phyloP scores from a whole-genome alignment of 2,797 vertebrate species.

The Malacoraja senta region DNA sequence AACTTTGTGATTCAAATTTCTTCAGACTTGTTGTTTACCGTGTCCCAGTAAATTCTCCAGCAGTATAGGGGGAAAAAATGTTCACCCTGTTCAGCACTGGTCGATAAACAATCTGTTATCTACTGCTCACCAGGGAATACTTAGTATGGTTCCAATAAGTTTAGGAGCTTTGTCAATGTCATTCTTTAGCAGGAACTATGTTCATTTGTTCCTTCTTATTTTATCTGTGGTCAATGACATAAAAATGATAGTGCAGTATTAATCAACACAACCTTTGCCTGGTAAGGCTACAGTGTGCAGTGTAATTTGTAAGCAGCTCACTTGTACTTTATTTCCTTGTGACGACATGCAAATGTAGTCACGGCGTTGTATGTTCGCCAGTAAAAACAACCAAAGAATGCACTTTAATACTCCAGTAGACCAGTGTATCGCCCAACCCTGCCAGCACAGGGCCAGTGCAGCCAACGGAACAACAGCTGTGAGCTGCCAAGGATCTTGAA shows the following conservation, averaged over 20 bases:
- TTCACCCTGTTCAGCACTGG: neutral
- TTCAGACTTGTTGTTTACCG: neutral
- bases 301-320: neutral
- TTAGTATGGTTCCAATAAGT: neutral
- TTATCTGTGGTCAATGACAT: neutral
- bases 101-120: neutral
- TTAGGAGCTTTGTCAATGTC: neutral
- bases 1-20: neutral
- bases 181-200: neutral
- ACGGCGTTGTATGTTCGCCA: neutral
- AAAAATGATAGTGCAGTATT: neutral
- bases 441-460: neutral
- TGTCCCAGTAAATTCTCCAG: neutral
- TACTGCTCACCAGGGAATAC: neutral
- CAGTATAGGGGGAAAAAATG: neutral
- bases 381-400: neutral
- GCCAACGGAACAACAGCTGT: neutral
- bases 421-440: neutral
- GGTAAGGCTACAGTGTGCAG: neutral
- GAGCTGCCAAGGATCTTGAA: neutral
- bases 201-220: neutral
- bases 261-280: neutral
- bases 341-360: no score
- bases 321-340: neutral
- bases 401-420: neutral